Percentiles rank a stretch among this genome's conserved stretches.
These are phyloP conservation scores for Nyctereutes procyonoides DNA, from an alignment of 2,113 vertebrate genomes.

Conservation along the genomic window DNA sequence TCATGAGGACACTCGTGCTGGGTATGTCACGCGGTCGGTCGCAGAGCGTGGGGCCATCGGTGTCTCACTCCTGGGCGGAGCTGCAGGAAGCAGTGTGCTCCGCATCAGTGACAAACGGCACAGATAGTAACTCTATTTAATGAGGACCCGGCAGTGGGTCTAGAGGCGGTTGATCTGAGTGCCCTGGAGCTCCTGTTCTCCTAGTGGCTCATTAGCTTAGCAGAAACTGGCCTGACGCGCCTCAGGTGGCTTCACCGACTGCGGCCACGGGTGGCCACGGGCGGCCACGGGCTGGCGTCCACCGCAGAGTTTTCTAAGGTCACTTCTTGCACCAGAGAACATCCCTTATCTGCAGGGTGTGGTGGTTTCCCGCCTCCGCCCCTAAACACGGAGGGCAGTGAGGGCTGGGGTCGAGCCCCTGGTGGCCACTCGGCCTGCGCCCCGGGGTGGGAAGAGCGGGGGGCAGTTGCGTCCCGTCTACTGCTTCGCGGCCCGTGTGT, in stretches of 20 bases:
- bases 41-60: background rate
- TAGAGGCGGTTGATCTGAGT: background rate
- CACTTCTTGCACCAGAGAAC: background rate
- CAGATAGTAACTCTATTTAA: background rate
- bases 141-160: background rate
- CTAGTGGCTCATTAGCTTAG: background rate
- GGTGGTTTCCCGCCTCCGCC: too few relatives aligned
- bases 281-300: background rate
- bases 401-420: too few relatives aligned
- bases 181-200: background rate
- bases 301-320: background rate
- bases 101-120: background rate
- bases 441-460: background rate
- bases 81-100: too few relatives aligned
- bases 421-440: background rate
- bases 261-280: too few relatives aligned
- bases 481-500: background rate
- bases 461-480: too few relatives aligned
- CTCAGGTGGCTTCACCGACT: background rate
- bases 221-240: background rate
- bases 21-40: background rate
- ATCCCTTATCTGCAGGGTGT: too few relatives aligned
- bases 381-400: too few relatives aligned
- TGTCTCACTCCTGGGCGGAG: background rate
- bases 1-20: background rate